Base-by-base conservation (phyloP, 2,113 vertebrate species). In the Blennius ocellaris region DNA sequence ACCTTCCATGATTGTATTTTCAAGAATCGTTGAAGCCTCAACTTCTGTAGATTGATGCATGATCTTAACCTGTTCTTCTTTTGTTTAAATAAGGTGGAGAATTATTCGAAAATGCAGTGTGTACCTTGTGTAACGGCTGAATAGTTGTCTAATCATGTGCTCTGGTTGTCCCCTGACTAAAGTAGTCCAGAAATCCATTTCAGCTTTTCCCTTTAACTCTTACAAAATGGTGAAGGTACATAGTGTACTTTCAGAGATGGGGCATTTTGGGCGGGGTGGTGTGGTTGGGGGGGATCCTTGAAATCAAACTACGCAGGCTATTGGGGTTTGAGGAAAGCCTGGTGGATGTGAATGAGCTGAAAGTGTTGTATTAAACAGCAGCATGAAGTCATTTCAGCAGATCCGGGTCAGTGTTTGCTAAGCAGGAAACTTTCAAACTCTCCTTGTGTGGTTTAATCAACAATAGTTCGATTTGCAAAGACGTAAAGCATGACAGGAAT, bases 151-250 rank as follows among this genome's bases (percentile, higher is more conserved):
- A 41, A 59, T 74, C 50, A 38, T 3, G 30, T 49, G 37, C 60
- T 75, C 43, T 40, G 50, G 40, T 6, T 30, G 43, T 52, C 64
- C 16, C 12, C 30, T 56, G 58, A 50, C 49, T 30, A 43, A 75
- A 69, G 44, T 73, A 66, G 58, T 68, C 59, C 78, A 51, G 63
- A 76, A 89, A 80, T 92, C 89, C 86, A 87, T 84, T 85, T 90
- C 85, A 75, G 75, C 67, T 88, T 90, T 92, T 93, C 83, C 72
- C 76, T 77, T 68, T 69, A 76, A 77, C 88, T 76, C 81, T 59
- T 67, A 43, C 66, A 50, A 69, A 85, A 82, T 57, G 69, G 71
- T 79, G 80, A 90, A 87, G 81, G 90, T 91, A 91, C 86, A 87
- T 66, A 7, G 64, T 92, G 87, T 92, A 70, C 86, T 90, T 55